phyloP scores from a whole-genome alignment of 2,113 vertebrate species.

The Garra rufa region DNA sequence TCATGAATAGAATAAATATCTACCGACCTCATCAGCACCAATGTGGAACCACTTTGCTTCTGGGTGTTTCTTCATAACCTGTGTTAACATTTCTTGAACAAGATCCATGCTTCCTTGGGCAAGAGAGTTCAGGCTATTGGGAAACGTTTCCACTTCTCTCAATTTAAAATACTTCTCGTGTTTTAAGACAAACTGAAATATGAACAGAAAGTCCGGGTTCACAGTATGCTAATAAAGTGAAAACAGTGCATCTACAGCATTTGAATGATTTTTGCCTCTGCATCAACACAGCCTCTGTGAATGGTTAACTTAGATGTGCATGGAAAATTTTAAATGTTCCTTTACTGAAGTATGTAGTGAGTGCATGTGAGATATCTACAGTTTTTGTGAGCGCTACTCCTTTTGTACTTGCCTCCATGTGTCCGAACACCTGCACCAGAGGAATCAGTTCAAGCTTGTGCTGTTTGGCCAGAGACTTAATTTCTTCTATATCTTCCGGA shows the following conservation, averaged over 20 bases:
- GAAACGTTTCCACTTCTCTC: conserved; percentile 76
- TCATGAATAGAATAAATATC: background rate
- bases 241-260: background rate
- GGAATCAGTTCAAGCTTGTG: conserved; percentile 79
- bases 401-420: conserved; percentile 75
- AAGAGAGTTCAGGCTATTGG: conserved; percentile 82
- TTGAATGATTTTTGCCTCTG: background rate
- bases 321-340: background rate
- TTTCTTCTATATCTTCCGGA: conserved; percentile 71
- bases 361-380: background rate
- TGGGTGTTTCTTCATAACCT: conserved; percentile 76
- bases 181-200: conserved; percentile 78
- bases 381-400: background rate
- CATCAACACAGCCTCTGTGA: background rate
- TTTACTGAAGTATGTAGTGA: background rate
- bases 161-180: conserved; percentile 74
- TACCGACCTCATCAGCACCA: conserved; percentile 72
- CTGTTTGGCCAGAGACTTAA: conserved; percentile 71
- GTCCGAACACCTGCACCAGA: conserved; percentile 82
- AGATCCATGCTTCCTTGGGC: conserved; percentile 64
- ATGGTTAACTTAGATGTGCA: background rate
- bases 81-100: conserved; percentile 70
- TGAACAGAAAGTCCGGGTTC: background rate
- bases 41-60: conserved; percentile 75
- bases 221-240: background rate